Evolutionary conservation across 2,797 vertebrate species (phyloP), one percentile per base, ranked within the genome.

Genomic region (Peromyscus nudipes): DNA sequence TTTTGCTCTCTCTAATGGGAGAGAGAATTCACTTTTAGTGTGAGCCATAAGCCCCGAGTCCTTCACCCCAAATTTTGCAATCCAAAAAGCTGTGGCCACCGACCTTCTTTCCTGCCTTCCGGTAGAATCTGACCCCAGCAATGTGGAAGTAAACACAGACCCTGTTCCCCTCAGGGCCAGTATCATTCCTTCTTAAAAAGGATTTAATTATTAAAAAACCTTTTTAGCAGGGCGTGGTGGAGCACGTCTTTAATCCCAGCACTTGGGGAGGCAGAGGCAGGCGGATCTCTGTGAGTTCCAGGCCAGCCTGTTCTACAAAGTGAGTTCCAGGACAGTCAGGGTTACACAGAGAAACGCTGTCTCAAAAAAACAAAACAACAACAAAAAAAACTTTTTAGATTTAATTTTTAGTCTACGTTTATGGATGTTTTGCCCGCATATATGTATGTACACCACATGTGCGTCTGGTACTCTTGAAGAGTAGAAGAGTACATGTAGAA

Each of bases 1-100:
- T 71, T 91, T 91, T 93, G 69, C 75, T 75, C 77, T 87, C 37
- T 86, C 46, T 86, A 31, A 91, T 93, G 19, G 46, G 55, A 52
- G 21, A 52, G 69, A 76, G 40, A 91, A 84, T 29, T 81, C 29
- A 65, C 57, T 12, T 64, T 87, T 43, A 65, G 13, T 14, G 37
- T 75, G 62, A 55, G 40, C 37, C 23, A 65, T 25, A 23, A 69
- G 77, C 21, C 37, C 25, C 23, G 9, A 43, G 5, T 76, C 49
- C 57, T 75, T 95, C 76, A 80, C 9, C 21, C 0, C 0, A 9
- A 14, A 80, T 46, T 73, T 34, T 43, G 31, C 46, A 87, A 94
- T 80, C 29, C 19, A 46, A 92, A 93, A 71, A 80, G 19, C 57
- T 92, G 75, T 46, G 29, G 55, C 88, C 82, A 83, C n/a, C 76